Evolutionary conservation across 2,113 vertebrate genomes (phyloP), one percentile per base, ranked within the genome.

Genomic region (Odontophorus gujanensis): DNA sequence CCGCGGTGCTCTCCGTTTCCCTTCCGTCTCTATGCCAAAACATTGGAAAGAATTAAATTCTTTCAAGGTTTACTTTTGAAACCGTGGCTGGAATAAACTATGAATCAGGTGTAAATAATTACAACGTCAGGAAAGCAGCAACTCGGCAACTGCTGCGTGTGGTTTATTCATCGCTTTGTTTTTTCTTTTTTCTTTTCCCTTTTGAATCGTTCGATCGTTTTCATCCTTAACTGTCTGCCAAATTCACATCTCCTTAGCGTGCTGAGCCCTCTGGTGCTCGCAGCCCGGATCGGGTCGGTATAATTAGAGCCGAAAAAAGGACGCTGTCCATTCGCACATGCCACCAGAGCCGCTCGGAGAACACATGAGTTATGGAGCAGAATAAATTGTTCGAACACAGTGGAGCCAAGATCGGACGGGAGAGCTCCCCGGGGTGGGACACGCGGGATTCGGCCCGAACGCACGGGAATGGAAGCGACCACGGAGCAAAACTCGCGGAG

Each of bases 81-180:
- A 92, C 73, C 15, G 13, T 73, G n/a, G 38, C 66, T 61, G 84
- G 50, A 85, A 61, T 81, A 95, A 92, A 87, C 88, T 80, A 51
- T 21, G 80, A 87, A 89, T 97, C 95, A 96, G 96, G 95, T 94
- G 95, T 92, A 96, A 96, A 95, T 89, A 94, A 95, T 94, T 92
- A 95, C 87, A 38, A 89, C 88, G 86, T 48, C 88, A 92, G 77
- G 93, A 92, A 93, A 89, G 72, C n/a, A 1, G 86, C 89, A 91
- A 43, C 43, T 43, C n/a, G 1, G 86, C 89, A 91, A 94, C 86
- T 53, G 81, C 71, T 96, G 75, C 78, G 94, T 72, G 79, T 85
- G 81, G 65, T 94, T 89, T 83, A 68, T 68, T 77, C 78, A 74
- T 87, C 51, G 55, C 55, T 53, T 67, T 40, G 24, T 40, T 36